Conservation (phyloP, 2,797 vertebrate genomes). For the Chelmon rostratus region DNA sequence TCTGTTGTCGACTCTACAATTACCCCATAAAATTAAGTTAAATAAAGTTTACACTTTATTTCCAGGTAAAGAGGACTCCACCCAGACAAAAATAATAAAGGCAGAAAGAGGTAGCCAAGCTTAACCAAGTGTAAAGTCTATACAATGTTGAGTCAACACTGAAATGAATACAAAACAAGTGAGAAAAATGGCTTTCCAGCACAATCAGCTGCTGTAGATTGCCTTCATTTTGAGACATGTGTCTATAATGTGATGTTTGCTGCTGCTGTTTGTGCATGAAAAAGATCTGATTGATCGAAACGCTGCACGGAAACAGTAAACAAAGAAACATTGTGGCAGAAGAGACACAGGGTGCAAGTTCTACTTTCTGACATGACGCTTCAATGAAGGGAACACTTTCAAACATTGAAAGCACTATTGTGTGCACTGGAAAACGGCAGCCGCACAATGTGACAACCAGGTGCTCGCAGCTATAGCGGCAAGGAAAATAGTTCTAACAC, state of each 20-base stretch:
- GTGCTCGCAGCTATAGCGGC: not conserved
- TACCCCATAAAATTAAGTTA: not conserved
- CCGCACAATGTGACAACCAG: not conserved
- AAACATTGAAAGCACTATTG: not conserved
- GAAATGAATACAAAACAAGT: constrained; percentile 3
- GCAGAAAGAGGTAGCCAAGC: not conserved
- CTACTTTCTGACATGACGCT: not conserved
- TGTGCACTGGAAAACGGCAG: not conserved
- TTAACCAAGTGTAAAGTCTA: not conserved
- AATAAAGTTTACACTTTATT: not conserved
- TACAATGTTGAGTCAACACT: not conserved
- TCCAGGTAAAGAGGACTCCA: not conserved
- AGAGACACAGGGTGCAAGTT: not conserved
- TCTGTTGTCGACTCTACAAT: not conserved
- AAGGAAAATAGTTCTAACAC: constrained; percentile 13
- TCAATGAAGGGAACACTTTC: not conserved
- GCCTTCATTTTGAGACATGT: not conserved
- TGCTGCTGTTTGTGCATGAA: not conserved
- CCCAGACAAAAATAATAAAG: constrained; percentile 6
- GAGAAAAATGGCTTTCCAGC: constrained; percentile 5
- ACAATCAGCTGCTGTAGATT: not conserved
- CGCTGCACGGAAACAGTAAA: not conserved
- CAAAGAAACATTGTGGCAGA: not conserved
- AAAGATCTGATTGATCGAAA: not conserved
- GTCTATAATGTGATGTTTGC: not conserved